Conservation (phyloP, 2,113 vertebrate species). For the Charadrius vociferus region DNA sequence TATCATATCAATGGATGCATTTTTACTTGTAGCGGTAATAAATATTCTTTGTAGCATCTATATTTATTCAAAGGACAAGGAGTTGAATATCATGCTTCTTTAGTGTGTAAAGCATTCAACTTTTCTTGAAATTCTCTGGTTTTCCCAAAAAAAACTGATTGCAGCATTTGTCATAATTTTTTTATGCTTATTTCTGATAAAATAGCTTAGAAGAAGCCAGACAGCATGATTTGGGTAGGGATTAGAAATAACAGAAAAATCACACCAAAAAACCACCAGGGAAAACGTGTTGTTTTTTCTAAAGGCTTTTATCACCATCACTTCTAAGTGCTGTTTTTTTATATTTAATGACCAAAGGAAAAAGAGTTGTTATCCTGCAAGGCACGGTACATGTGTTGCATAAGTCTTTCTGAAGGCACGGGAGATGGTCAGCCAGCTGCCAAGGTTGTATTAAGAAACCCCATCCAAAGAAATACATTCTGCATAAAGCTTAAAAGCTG, state of each 20-base stretch:
- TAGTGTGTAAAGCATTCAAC: not conserved
- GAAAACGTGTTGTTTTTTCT: not conserved
- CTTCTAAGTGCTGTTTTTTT: not conserved
- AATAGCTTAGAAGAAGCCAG: not conserved
- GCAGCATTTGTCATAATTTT: not conserved
- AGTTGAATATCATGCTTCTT: not conserved
- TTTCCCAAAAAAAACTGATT: not conserved
- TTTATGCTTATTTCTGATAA: not conserved
- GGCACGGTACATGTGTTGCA: not conserved
- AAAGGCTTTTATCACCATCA: not conserved
- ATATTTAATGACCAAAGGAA: conserved; percentile 9
- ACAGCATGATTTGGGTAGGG: not conserved
- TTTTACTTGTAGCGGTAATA: not conserved
- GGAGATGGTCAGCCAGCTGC: not conserved
- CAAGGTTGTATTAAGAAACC: not conserved
- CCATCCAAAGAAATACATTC: not conserved
- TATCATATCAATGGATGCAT: not conserved
- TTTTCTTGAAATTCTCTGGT: not conserved
- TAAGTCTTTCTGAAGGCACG: conserved; percentile 11
- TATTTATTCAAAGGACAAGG: not conserved
- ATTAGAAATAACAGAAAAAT: not conserved
- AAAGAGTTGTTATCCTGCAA: not conserved
- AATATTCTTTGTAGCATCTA: not conserved
- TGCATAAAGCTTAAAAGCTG: not conserved
- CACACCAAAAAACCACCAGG: not conserved